Conservation (phyloP, 1,140 invertebrate genomes). For the Drosophila pectinifera region DNA sequence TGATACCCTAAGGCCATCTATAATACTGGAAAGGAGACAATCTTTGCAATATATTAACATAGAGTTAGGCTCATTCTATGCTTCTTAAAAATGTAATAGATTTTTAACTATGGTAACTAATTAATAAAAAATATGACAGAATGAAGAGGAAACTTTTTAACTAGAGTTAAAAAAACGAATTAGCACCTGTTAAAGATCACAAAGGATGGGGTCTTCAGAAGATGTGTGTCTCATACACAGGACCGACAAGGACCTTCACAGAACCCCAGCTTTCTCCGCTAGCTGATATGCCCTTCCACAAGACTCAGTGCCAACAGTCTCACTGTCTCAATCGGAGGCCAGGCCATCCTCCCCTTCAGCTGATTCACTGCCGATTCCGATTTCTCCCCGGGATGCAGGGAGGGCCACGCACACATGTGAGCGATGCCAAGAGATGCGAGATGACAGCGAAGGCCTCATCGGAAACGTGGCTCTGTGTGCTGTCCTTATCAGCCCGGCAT, state of each 20-base stretch:
- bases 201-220: too few species aligned
- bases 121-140: too few species aligned
- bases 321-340: conserved; percentile 22
- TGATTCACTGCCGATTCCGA: conserved; percentile 31
- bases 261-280: not conserved
- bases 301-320: not conserved
- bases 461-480: conserved; percentile 61
- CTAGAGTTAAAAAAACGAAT: too few species aligned
- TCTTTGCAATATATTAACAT: not conserved
- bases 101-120: too few species aligned
- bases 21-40: too few species aligned
- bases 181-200: too few species aligned
- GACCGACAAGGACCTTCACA: too few species aligned
- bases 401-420: conserved; percentile 14
- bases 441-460: conserved; percentile 49
- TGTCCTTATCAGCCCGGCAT: conserved; percentile 29
- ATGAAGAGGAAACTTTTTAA: too few species aligned
- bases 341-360: conserved; percentile 12
- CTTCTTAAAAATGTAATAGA: too few species aligned
- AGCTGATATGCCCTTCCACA: not conserved
- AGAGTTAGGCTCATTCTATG: not conserved
- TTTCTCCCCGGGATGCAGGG: not conserved
- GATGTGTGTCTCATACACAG: too few species aligned
- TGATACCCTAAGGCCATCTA: not conserved
- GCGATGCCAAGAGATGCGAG: conserved; percentile 14